Conservation (phyloP, 1,140 invertebrate species). For the Ylistrum balloti region DNA sequence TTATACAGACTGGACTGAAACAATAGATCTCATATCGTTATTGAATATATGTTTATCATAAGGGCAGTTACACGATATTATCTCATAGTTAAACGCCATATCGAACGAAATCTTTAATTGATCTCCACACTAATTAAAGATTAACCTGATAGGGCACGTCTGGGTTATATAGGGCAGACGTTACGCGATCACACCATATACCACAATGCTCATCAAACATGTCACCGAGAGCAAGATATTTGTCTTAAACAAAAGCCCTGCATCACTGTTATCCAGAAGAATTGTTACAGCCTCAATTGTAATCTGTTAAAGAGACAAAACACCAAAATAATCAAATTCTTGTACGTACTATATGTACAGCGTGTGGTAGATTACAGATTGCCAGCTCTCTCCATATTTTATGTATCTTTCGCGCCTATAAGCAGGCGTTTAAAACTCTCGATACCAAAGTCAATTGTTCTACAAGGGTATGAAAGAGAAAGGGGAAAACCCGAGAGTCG, state of each 20-base stretch:
- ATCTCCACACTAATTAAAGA: slow-evolving; percentile 25
- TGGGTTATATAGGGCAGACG: neutral
- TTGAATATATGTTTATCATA: neutral
- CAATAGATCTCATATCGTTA: neutral
- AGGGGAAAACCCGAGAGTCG: too few species aligned
- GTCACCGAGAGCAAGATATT: neutral
- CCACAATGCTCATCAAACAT: neutral
- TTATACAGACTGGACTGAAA: too few species aligned
- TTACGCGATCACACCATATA: neutral
- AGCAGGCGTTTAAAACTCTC: too few species aligned
- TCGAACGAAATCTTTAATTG: neutral
- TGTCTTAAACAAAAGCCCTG: too few species aligned
- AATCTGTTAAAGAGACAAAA: too few species aligned
- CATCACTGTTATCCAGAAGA: too few species aligned
- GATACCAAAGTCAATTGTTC: neutral
- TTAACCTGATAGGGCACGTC: neutral
- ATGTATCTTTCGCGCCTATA: too few species aligned
- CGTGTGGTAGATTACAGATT: too few species aligned
- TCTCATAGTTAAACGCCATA: neutral
- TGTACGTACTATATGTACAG: too few species aligned
- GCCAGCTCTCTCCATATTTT: too few species aligned
- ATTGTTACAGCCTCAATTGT: too few species aligned
- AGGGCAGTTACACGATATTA: neutral
- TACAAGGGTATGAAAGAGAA: neutral
- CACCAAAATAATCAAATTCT: too few species aligned